phyloP scores from a whole-genome alignment of 2,113 vertebrate species.

The Antidorcas marsupialis region DNA sequence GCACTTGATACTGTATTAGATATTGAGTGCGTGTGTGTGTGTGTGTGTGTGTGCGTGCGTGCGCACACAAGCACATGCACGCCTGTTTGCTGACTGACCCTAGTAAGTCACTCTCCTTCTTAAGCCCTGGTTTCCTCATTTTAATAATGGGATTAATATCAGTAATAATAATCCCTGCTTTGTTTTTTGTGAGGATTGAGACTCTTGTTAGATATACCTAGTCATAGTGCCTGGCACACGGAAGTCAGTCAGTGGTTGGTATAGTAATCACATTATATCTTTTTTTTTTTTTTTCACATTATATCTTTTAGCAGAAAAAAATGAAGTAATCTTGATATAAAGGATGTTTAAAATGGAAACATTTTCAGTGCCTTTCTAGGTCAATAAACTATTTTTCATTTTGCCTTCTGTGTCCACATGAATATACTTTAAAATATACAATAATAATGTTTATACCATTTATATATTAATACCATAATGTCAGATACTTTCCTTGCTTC shows the following conservation, averaged over 20 bases:
- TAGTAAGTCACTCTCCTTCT: not conserved
- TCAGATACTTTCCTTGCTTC: not conserved
- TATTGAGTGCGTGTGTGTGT: not conserved
- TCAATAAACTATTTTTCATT: not conserved
- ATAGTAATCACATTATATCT: not conserved
- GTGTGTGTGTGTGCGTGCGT: not conserved
- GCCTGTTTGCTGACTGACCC: not conserved
- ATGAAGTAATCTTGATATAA: not conserved
- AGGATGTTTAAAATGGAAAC: not conserved
- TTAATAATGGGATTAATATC: not conserved
- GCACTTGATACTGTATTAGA: not conserved
- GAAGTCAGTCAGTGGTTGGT: not conserved
- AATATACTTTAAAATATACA: not conserved
- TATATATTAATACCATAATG: not conserved
- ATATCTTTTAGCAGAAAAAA: not conserved
- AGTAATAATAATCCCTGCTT: not conserved
- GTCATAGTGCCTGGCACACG: not conserved
- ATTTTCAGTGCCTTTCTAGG: not conserved
- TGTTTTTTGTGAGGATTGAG: not conserved
- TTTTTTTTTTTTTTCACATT: not conserved
- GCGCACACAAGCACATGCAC: accelerated
- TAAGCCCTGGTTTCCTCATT: not conserved
- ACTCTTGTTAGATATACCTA: not conserved
- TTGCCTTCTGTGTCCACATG: not conserved
- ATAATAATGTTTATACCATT: not conserved